Evolutionary conservation across 2,113 vertebrate genomes (phyloP).

Genomic region (Anser brachyrhynchus): DNA sequence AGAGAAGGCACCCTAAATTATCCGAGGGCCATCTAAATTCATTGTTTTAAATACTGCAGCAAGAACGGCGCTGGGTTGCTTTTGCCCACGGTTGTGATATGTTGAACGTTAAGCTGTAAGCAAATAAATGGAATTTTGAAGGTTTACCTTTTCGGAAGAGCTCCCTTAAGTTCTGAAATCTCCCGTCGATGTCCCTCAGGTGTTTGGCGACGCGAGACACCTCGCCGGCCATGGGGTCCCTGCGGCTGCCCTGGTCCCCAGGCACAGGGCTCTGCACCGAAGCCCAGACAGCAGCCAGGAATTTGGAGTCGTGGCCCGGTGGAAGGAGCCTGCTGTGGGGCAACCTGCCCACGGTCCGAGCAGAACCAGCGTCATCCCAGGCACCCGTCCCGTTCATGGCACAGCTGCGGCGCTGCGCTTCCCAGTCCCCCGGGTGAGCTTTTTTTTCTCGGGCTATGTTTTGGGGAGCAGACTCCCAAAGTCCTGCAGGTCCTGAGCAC

Average conservation of each 20-base stretch:
- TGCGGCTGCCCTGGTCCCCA: not conserved
- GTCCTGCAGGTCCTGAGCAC: not conserved
- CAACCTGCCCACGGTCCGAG: not conserved
- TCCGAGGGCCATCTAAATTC: not conserved
- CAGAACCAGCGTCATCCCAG: no score
- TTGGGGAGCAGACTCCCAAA: not conserved
- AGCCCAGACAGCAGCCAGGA: not conserved
- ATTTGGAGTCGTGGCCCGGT: not conserved
- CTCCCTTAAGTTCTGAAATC: not conserved
- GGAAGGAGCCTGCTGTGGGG: no score
- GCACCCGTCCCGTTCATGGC: not conserved
- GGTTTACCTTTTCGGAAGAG: constrained; percentile 3
- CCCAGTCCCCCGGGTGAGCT: not conserved
- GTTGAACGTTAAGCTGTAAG: not conserved
- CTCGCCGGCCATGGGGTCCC: not conserved
- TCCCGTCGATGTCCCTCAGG: not conserved
- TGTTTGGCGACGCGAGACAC: not conserved
- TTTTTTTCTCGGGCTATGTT: not conserved
- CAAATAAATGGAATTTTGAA: not conserved
- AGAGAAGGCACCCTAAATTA: not conserved
- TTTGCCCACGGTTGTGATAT: not conserved
- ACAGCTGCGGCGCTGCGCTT: no score
- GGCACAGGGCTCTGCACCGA: not conserved
- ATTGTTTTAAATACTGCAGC: not conserved
- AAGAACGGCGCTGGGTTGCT: not conserved